Evolutionary conservation across 2,797 vertebrate genomes (phyloP), one percentile per base, ranked within the genome.

Genomic region (Tiaroga cobitis): DNA sequence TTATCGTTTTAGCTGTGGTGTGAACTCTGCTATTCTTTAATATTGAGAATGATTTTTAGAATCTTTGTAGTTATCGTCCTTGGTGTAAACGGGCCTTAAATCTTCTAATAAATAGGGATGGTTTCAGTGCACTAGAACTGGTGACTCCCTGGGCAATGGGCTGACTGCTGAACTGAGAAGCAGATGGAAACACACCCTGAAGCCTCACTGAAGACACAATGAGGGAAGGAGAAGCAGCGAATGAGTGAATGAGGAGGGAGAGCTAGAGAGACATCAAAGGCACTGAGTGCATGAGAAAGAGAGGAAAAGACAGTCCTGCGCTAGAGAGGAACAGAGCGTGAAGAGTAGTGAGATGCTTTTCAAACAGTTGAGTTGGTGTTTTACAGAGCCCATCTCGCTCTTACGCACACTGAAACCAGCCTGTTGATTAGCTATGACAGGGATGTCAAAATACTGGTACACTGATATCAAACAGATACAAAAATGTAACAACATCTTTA

Each of bases 211-310:
- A 76, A 59, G 51, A 59, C 51, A 39, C 74, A 7, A 74, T 21
- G 32, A 76, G 32, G 21, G 51, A 32, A 39, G 29, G 51, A 56
- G 74, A 56, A 34, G 73, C 32, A 69, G 39, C 5, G 19, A 76
- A 5, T 3, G 3, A 81, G 26, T 13, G 68, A 26, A 61, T 16
- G 51, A 24, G 37, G n/a, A 73, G 80, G 18, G 37, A 82, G 68
- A 37, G 51, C 41, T 43, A n/a, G 37, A 82, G 80, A 73, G 54
- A 82, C 81, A 61, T 73, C 51, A 82, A 46, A 82, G 69, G n/a
- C n/a, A 43, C 39, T n/a, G 54, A 16, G n/a, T 24, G 19, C 1
- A 6, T 41, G 80, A 69, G n/a, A 54, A 68, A 18, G 8, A 51
- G 24, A 69, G 65, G 32, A n/a, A 26, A 26, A 68, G 15, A 54